Conservation (phyloP, 2,888 invertebrate species). For the Folsomia candida region DNA sequence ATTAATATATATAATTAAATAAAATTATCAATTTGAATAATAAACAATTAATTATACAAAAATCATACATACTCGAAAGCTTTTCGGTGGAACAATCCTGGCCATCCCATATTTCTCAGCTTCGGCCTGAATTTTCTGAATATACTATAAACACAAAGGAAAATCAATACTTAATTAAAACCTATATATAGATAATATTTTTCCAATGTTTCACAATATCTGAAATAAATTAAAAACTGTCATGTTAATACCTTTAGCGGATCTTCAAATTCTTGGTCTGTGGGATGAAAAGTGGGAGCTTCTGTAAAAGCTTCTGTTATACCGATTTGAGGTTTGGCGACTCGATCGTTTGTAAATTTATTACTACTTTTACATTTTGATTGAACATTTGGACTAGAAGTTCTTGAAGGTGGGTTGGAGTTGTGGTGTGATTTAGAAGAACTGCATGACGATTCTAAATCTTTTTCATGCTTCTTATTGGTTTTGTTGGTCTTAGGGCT, state of each 20-base stretch:
- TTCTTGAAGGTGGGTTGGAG: not conserved
- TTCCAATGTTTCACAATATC: too few relatives aligned
- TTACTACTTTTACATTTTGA: not conserved
- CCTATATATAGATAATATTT: too few relatives aligned
- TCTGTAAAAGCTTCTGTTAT: slow-evolving; percentile 57
- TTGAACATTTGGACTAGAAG: slow-evolving; percentile 7
- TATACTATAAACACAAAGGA: too few relatives aligned
- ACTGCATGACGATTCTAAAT: not conserved
- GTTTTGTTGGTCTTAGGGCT: not conserved
- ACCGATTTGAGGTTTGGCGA: too few relatives aligned
- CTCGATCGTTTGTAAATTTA: too few relatives aligned
- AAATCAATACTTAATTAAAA: too few relatives aligned
- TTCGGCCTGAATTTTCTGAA: slow-evolving; percentile 71
- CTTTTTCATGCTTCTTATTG: not conserved
- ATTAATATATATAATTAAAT: too few relatives aligned
- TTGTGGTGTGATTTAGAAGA: not conserved
- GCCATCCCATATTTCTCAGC: slow-evolving; percentile 83
- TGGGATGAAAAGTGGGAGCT: slow-evolving; percentile 77
- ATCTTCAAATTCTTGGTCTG: slow-evolving; percentile 79
- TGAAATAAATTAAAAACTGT: too few relatives aligned
- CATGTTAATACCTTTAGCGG: too few relatives aligned
- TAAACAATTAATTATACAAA: slow-evolving; percentile 33
- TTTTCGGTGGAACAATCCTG: slow-evolving; percentile 77
- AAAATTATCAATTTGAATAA: slow-evolving; percentile 11
- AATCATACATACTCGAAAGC: slow-evolving; percentile 61